Evolutionary conservation across 1,140 invertebrate genomes (phyloP), one percentile per base, ranked within the genome.

Genomic region (Teleogryllus occipitalis): DNA sequence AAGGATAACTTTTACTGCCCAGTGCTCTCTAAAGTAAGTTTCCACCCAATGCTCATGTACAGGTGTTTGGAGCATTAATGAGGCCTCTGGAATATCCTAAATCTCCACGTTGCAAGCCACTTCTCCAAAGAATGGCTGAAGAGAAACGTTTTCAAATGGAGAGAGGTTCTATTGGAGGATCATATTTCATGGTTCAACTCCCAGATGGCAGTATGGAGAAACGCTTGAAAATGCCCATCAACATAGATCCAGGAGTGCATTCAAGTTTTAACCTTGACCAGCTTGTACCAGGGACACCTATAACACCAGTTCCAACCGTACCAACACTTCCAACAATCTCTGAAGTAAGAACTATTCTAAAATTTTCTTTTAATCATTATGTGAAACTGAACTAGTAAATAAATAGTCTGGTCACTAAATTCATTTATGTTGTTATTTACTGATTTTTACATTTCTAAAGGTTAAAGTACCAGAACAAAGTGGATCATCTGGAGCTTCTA

Each of bases 41-140:
- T 15, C 22, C 46, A 27, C 12, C 1, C 27, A 39, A 39, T 39
- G 1, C 27, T 39, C 5, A 15, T 77, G 76, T 84, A 39, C 82
- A 91, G 90, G 86, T 97, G 18, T 98, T 97, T 84, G 98, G 97
- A 39, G 93, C 95, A 14, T 88, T 99, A 81, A 99, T 99, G 96
- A 90, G 96, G 82, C 98, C 98, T 1, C 86, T 99, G 14, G 96
- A 93, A 83, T 95, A 90, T 85, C 92, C 91, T 4, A 93, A 92
- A 86, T 88, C 88, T 81, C 82, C 83, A 81, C 81, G 86, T 27
- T 89, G 90, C 7, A 95, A 93, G 84, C 93, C 94, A 2, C 85
- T 95, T 8, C 88, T 97, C 75, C 94, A 96, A 86, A 87, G 95
- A 80, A 96, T 97, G 93, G 95, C 95, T 2, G 95, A 97, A 86